Base-by-base conservation (phyloP, 1,140 invertebrate species). In the Campoletis sonorensis region DNA sequence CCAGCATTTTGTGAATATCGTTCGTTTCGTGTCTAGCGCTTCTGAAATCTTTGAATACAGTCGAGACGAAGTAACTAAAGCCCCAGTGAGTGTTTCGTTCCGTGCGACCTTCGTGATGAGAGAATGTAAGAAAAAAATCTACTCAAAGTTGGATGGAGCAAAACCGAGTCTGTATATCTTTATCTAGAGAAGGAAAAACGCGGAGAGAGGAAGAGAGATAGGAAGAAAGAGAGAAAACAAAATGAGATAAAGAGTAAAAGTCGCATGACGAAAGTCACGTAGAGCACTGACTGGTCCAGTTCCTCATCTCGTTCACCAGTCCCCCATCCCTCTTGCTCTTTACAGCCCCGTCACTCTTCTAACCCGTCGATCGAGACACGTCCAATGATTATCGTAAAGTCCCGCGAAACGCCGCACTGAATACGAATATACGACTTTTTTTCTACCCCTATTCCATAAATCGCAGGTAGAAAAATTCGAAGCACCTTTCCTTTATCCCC, bases 151-250 rank as follows among this genome's bases (percentile, higher is more conserved):
- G 10, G 61, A 61, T 61, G 58, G 21, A 2, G 23, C 5, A 27
- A 4, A 5, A 23, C 4, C 15, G 3, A 64, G 5, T 23, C 61
- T 23, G 4, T 21, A 54, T 54, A 4, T 26, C 85, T 67, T 86
- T 84, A 81, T 85, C 81, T 75, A 84, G 82, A 67, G 80, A 79
- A 81, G 82, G 67, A 81, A 82, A 8, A 61, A 61, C 3, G 16
- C 7, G 8, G 64, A 27, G 27, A 33, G 15, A 21, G 67, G n/a
- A n/a, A 85, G 85, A 85, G 85, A 85, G 85, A 85, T 83, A 84
- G 82, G 54, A 4, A 30, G 51, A 27, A 4, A 30, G 51, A 27
- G 27, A 70, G 27, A 64, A 64, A 70, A 70, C 27, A 16, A 33
- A 70, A 70, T 21, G 67, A 18, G 67, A 70, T 70, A 70, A 70